Evolutionary conservation across 2,888 invertebrate genomes (phyloP).

Genomic region (Caenorhabditis sulstoni): DNA sequence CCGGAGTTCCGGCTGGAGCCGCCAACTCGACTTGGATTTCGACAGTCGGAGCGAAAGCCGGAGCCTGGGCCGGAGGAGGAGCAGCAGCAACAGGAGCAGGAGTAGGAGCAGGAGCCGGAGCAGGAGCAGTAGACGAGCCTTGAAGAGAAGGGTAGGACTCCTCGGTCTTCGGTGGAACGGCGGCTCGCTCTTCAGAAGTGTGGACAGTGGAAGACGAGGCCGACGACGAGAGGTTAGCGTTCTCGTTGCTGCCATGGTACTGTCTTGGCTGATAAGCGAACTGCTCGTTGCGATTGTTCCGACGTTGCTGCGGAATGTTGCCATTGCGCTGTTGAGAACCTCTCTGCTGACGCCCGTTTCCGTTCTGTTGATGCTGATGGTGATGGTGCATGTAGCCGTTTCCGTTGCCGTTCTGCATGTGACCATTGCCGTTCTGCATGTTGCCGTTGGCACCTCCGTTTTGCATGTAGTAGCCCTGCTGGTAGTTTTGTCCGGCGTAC

Average conservation of each 20-base stretch:
- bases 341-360: not conserved
- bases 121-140: not conserved
- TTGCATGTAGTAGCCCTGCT: not conserved
- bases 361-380: not conserved
- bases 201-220: slow-evolving; percentile 7
- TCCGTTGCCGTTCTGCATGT: too few species aligned
- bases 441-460: too few species aligned
- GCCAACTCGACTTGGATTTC: not conserved
- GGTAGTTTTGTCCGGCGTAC: slow-evolving; percentile 9
- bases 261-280: not conserved
- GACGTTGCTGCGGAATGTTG: not conserved
- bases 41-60: not conserved
- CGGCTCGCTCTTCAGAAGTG: slow-evolving; percentile 3
- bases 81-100: not conserved
- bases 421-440: too few species aligned
- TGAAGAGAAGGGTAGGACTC: slow-evolving; percentile 6
- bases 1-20: not conserved
- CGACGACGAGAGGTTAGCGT: not conserved
- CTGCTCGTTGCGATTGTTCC: not conserved
- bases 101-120: not conserved
- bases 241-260: not conserved
- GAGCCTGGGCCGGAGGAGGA: not conserved
- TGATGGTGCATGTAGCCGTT: not conserved
- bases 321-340: not conserved
- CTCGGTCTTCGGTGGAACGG: not conserved